phyloP scores from a whole-genome alignment of 2,888 invertebrate genomes.

The Sicus ferrugineus region DNA sequence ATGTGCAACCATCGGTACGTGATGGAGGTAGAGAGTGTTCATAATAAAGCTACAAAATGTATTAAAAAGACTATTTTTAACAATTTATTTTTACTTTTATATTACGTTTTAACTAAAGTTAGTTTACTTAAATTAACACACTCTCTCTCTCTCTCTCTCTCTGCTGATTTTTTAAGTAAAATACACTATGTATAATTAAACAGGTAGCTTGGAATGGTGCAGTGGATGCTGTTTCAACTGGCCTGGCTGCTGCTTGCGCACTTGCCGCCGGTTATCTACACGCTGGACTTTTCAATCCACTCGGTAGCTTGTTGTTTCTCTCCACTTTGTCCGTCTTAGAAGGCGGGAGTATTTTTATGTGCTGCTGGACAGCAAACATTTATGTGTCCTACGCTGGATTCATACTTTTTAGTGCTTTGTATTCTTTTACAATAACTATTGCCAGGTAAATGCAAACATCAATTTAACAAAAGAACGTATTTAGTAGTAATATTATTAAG shows the following conservation, averaged over 20 bases:
- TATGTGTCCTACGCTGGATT: slow-evolving; percentile 80
- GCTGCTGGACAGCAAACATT: slow-evolving; percentile 69
- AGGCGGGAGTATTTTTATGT: slow-evolving; percentile 68
- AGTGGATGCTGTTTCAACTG: slow-evolving; percentile 79
- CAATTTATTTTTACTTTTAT: too few species aligned
- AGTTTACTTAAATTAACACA: not conserved
- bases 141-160: too few species aligned
- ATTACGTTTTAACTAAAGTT: too few species aligned
- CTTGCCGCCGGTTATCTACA: slow-evolving; percentile 67
- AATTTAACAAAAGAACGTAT: not conserved
- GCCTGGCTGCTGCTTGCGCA: slow-evolving; percentile 73
- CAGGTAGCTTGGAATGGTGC: slow-evolving; percentile 73
- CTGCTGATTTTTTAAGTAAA: not conserved
- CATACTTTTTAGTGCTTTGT: slow-evolving; percentile 77
- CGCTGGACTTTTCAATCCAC: slow-evolving; percentile 54
- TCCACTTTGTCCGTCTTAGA: slow-evolving; percentile 67
- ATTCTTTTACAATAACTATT: slow-evolving; percentile 70
- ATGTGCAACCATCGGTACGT: slow-evolving; percentile 57
- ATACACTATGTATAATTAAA: not conserved
- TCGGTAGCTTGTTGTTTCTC: slow-evolving; percentile 65
- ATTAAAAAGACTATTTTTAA: not conserved
- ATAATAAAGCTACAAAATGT: not conserved
- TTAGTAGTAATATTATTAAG: not conserved
- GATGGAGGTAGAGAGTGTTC: not conserved
- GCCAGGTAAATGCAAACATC: slow-evolving; percentile 51